Conservation (phyloP, 1,140 invertebrate species). For the Musca domestica region DNA sequence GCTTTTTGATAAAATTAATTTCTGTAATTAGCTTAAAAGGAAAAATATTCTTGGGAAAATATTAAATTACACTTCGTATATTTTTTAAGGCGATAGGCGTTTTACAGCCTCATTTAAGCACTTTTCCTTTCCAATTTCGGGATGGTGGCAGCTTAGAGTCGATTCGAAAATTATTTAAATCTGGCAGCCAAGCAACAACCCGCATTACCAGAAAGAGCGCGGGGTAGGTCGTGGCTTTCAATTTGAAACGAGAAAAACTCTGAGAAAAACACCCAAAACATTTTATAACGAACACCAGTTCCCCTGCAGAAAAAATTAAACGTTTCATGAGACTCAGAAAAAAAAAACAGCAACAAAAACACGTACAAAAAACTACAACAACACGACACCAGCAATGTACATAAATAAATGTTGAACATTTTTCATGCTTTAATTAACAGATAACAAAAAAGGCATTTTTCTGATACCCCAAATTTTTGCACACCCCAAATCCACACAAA, state of each 20-base stretch:
- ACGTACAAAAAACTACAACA: neutral
- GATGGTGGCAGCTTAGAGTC: no score
- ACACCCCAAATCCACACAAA: neutral
- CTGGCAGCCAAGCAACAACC: no score
- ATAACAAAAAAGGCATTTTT: neutral
- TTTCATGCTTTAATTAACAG: conserved; percentile 22
- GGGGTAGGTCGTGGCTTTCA: no score
- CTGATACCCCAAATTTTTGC: neutral
- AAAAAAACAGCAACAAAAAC: conserved; percentile 9
- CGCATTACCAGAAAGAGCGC: no score
- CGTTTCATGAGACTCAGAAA: neutral
- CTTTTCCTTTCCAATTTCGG: no score
- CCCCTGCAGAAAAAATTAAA: neutral
- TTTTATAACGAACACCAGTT: no score
- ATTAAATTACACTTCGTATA: conserved; percentile 6
- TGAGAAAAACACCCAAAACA: no score
- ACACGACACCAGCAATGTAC: no score
- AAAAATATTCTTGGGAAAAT: neutral
- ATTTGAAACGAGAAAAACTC: no score
- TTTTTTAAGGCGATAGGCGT: neutral
- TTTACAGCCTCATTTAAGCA: no score
- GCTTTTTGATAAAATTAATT: conserved; percentile 1
- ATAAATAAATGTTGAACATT: conserved; percentile 19
- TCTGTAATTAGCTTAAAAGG: conserved; percentile 11
- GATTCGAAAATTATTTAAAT: no score